Conservation (phyloP, 2,888 invertebrate species). For the Eristalinus aeneus region DNA sequence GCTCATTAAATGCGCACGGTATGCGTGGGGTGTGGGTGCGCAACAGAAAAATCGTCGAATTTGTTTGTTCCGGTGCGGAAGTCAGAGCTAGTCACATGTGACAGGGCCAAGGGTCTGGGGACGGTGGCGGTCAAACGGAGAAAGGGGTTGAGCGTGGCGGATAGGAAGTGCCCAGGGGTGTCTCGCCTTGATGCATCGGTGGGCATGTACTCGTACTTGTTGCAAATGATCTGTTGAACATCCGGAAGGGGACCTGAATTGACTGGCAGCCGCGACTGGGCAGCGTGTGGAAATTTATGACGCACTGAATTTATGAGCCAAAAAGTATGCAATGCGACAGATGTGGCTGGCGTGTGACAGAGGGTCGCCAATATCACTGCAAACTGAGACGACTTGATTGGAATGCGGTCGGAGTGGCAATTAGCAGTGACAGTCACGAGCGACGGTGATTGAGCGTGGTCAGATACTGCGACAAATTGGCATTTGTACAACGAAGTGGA, state of each 20-base stretch:
- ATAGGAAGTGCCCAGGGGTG: slow-evolving; percentile 11
- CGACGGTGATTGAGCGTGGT: too few species aligned
- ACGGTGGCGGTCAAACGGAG: background rate
- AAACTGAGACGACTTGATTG: too few species aligned
- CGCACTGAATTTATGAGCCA: background rate
- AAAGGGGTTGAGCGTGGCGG: slow-evolving; percentile 16
- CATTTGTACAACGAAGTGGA: too few species aligned
- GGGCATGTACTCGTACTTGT: slow-evolving; percentile 37
- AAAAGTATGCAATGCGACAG: background rate
- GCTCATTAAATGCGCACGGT: slow-evolving; percentile 23
- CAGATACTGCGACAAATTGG: too few species aligned
- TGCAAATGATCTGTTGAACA: slow-evolving; percentile 27
- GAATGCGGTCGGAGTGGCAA: too few species aligned
- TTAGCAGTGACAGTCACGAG: too few species aligned
- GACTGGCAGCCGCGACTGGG: background rate
- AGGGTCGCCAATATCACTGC: too few species aligned
- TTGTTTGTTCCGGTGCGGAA: slow-evolving; percentile 67
- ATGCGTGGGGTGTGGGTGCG: background rate
- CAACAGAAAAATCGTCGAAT: slow-evolving; percentile 1
- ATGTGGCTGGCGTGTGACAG: too few species aligned
- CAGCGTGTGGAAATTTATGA: background rate
- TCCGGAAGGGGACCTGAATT: background rate
- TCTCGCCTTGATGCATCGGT: slow-evolving; percentile 59
- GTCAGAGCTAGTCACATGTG: slow-evolving; percentile 64
- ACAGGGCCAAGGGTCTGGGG: slow-evolving; percentile 29